These are phyloP conservation scores for Numenius arquata DNA, from an alignment of 2,113 vertebrate genomes.

Conservation along the genomic window DNA sequence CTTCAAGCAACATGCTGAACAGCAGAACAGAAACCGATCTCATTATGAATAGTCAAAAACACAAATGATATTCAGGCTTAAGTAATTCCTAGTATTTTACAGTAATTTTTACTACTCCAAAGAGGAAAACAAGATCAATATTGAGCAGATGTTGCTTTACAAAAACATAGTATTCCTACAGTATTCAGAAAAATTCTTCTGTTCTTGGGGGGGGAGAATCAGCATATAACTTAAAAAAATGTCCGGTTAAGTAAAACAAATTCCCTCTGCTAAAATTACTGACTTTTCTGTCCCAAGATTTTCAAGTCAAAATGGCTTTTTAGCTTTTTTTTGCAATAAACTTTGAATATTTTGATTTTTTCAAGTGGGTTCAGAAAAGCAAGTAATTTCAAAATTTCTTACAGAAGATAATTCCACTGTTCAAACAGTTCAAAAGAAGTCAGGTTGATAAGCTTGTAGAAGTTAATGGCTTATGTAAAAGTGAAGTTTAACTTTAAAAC, in stretches of 20 bases:
- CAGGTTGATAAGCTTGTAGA: slow-evolving; percentile 17
- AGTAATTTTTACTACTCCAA: background rate
- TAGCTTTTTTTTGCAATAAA: background rate
- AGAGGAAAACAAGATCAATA: background rate
- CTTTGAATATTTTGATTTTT: background rate
- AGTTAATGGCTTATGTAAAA: slow-evolving; percentile 37
- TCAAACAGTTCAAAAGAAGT: slow-evolving; percentile 16
- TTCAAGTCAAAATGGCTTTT: background rate
- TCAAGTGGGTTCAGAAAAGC: background rate
- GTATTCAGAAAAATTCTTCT: background rate
- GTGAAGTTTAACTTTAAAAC: slow-evolving; percentile 43
- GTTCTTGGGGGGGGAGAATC: background rate
- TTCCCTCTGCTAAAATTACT: background rate
- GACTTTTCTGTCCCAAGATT: background rate
- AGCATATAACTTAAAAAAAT: background rate
- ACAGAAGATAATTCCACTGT: slow-evolving; percentile 2
- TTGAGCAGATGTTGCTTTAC: background rate
- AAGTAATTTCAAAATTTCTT: slow-evolving; percentile 8
- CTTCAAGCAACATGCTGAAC: background rate
- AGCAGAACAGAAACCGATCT: background rate
- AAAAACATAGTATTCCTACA: background rate
- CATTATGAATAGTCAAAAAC: background rate
- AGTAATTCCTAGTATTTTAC: background rate
- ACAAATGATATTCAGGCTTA: background rate
- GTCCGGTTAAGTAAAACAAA: background rate